Percentiles rank a stretch among this genome's conserved stretches.
These are phyloP conservation scores for Coelopa frigida DNA, from an alignment of 1,140 invertebrate species.

Conservation along the genomic window DNA sequence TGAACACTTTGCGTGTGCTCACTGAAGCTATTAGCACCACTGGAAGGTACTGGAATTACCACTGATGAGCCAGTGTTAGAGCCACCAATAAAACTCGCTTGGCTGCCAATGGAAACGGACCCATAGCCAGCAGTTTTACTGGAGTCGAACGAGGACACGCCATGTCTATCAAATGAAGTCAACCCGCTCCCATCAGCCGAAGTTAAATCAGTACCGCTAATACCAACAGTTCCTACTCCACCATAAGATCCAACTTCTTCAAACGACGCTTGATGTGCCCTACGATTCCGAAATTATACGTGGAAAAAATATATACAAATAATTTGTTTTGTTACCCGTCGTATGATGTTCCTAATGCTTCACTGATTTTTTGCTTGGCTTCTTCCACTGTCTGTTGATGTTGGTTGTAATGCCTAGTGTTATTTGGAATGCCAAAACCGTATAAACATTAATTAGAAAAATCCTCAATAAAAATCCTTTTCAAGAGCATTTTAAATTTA, in stretches of 20 bases:
- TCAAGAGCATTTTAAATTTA: constrained; percentile 4
- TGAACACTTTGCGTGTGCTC: constrained; percentile 9
- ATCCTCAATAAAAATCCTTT: neutral
- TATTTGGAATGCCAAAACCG: neutral
- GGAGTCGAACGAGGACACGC: constrained; percentile 18
- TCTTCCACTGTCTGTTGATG: constrained; percentile 32
- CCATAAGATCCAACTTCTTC: constrained; percentile 17
- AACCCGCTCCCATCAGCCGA: no score
- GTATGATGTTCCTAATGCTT: constrained; percentile 8
- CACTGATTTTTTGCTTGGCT: constrained; percentile 25
- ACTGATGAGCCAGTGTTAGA: constrained; percentile 6
- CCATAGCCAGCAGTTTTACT: constrained; percentile 24
- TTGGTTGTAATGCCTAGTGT: constrained; percentile 25
- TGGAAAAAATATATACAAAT: neutral
- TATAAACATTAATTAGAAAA: neutral
- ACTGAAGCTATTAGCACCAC: neutral
- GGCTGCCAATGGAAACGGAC: constrained; percentile 10
- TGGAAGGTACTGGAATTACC: constrained; percentile 10
- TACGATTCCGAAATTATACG: neutral
- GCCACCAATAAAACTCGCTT: constrained; percentile 2
- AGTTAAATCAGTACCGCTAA: constrained; percentile 1
- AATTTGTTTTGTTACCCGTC: constrained; percentile 10
- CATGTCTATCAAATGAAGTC: constrained; percentile 14
- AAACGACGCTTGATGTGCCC: constrained; percentile 12
- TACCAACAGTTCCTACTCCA: constrained; percentile 13